Evolutionary conservation across 2,888 invertebrate genomes (phyloP).

Genomic region (Diaprepes abbreviatus): DNA sequence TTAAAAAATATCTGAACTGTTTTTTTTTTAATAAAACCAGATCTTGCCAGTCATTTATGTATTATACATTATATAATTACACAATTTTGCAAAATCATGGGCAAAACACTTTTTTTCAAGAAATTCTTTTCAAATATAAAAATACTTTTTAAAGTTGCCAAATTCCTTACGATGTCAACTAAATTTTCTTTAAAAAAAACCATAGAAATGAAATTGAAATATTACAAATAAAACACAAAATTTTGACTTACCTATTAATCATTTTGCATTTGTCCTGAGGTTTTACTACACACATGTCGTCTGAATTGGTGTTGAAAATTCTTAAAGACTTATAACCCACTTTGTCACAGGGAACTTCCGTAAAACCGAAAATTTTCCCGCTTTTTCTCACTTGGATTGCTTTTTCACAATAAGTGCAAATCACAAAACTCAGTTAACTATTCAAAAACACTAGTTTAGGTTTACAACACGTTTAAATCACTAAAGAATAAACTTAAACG

Average conservation of each 20-base stretch:
- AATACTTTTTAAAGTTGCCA: too few relatives aligned
- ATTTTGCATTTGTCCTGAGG: slow-evolving; percentile 60
- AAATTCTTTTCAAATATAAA: too few relatives aligned
- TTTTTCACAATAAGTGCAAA: background rate
- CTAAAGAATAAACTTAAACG: slow-evolving; percentile 5
- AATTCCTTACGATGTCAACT: too few relatives aligned
- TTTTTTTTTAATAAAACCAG: too few relatives aligned
- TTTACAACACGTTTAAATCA: slow-evolving; percentile 3
- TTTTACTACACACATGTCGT: slow-evolving; percentile 59
- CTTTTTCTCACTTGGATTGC: background rate
- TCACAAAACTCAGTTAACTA: background rate
- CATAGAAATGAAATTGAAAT: too few relatives aligned
- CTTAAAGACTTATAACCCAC: slow-evolving; percentile 44
- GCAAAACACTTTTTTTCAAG: too few relatives aligned
- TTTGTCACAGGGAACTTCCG: slow-evolving; percentile 8
- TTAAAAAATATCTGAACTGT: too few relatives aligned
- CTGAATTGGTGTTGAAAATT: slow-evolving; percentile 18
- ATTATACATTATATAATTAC: too few relatives aligned
- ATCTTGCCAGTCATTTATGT: too few relatives aligned
- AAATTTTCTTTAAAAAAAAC: too few relatives aligned
- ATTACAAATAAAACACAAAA: too few relatives aligned
- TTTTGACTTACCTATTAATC: slow-evolving; percentile 61
- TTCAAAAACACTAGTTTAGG: background rate
- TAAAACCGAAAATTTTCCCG: slow-evolving; percentile 7
- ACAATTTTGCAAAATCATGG: slow-evolving; percentile 1